phyloP scores from a whole-genome alignment of 2,113 vertebrate species.

The Pipra filicauda region DNA sequence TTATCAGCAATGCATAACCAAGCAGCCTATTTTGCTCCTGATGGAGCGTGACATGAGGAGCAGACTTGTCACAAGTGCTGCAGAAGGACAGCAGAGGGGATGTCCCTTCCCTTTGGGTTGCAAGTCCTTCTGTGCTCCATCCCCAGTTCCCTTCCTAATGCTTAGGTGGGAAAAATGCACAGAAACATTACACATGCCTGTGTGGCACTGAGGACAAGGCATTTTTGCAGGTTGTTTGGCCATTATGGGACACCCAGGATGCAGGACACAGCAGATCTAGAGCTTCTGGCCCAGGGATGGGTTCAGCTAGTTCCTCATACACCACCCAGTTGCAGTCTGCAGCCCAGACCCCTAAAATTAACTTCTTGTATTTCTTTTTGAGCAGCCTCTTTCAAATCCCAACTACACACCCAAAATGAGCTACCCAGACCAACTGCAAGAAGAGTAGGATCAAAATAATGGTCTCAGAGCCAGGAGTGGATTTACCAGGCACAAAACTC shows the following conservation, averaged over 20 bases:
- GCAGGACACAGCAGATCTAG: background rate
- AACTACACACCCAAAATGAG: background rate
- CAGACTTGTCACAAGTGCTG: background rate
- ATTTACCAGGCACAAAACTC: background rate
- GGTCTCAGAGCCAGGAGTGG: background rate
- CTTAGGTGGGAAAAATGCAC: background rate
- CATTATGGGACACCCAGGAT: background rate
- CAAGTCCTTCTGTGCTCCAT: background rate
- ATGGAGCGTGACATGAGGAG: background rate
- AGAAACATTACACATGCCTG: background rate
- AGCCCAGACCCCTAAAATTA: background rate
- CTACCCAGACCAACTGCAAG: background rate
- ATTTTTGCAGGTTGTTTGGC: background rate
- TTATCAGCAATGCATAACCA: background rate
- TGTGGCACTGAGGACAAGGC: rapidly evolving
- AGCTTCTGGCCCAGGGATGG: background rate
- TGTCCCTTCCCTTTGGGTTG: background rate
- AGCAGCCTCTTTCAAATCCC: background rate
- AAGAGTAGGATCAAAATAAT: background rate
- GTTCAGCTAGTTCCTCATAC: background rate
- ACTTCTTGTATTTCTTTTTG: background rate
- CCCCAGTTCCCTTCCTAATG: background rate
- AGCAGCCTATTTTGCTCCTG: background rate
- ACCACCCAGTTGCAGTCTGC: rapidly evolving
- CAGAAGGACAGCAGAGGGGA: background rate